Base-by-base conservation (phyloP, 2,888 invertebrate genomes). In the Athalia cordata region DNA sequence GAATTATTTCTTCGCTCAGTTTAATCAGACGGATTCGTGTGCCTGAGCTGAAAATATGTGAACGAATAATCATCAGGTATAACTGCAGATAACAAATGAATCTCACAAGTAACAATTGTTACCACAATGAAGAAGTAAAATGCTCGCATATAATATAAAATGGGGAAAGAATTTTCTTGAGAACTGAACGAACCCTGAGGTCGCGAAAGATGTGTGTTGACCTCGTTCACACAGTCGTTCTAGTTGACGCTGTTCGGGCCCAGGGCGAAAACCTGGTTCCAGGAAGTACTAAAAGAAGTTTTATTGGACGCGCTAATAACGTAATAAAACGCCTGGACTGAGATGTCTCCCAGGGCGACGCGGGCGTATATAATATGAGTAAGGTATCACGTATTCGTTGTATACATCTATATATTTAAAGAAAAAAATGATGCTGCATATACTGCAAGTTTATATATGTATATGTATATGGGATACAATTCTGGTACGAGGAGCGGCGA, bases 231-330 rank as follows among this genome's bases (percentile, higher is more conserved):
- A 72, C 70, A 72, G 70, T 59, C 45, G 57, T 50, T 72, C 70
- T 72, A 72, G 70, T 72, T 72, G 45, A 72, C 70, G 70, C 13
- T 43, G 70, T 57, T 13, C 45, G 47, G 59, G 70, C 70, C 57
- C 70, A 72, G 70, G 70, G 70, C 70, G 59, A 8, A 45, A 59
- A 62, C 11, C 75, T 6, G 49, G 62, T 62, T 62, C 75, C 50
- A 83, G 85, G 84, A 86, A 85, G 85, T 84, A 84, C 83, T 85
- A 85, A 86, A 85, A 85, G 82, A 85, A 85, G 84, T 86, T 86
- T 75, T 85, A 85, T 85, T 86, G 82, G 83, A 84, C 84, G 84
- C 82, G 80, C 83, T 86, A 86, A 85, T 86, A 83, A 85, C 85
- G 85, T 85, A 86, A 85, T 85, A 75, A 75, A 62, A 75, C 62